These are phyloP conservation scores for Australoheros scitulus DNA, from an alignment of 2,113 vertebrate species.

Conservation along the genomic window DNA sequence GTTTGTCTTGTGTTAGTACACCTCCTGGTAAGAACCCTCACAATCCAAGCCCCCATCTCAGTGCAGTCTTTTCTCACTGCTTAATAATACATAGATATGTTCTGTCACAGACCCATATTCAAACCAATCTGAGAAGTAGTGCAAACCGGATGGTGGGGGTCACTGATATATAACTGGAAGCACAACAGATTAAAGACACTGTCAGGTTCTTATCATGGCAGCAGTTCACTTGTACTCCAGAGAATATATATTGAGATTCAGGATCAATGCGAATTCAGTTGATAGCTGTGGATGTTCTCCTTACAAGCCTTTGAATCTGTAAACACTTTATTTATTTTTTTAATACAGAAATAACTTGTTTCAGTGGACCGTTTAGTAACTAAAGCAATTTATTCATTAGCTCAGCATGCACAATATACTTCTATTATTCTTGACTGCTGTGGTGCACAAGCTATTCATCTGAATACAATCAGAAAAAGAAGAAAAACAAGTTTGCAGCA, in stretches of 20 bases:
- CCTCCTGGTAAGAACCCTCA: neutral
- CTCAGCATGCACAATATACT: neutral
- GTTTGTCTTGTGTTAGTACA: neutral
- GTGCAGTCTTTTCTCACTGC: neutral
- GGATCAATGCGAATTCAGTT: conserved; percentile 34
- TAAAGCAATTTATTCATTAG: conserved; percentile 32
- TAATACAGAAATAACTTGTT: no score
- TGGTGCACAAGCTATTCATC: neutral
- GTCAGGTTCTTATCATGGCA: conserved; percentile 14
- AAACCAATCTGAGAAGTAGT: neutral
- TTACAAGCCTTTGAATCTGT: conserved; percentile 2
- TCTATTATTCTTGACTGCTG: conserved; percentile 5
- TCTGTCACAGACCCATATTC: neutral
- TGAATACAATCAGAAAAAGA: neutral
- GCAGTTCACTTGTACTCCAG: neutral
- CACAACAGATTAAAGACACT: conserved; percentile 14
- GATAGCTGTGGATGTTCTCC: neutral
- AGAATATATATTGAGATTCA: conserved; percentile 6
- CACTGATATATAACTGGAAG: conserved; percentile 3
- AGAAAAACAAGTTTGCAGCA: conserved; percentile 22
- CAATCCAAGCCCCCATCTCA: neutral
- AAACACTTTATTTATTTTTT: no score
- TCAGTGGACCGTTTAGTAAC: neutral
- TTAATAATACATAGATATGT: neutral
- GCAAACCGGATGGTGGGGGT: neutral